These are phyloP conservation scores for Leucophora obtusa DNA, from an alignment of 2,888 invertebrate species.

Conservation along the genomic window DNA sequence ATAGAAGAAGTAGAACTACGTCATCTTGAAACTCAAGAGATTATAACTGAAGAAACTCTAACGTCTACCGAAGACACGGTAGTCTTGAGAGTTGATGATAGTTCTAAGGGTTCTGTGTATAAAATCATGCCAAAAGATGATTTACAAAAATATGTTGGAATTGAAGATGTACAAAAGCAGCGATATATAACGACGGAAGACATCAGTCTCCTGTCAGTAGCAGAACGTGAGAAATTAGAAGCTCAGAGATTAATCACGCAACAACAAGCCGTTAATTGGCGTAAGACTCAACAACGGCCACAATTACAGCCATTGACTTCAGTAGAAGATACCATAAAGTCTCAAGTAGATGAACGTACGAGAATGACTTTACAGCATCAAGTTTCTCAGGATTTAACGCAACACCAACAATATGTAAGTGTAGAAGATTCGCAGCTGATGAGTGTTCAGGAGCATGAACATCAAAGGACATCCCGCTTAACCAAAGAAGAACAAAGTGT, in stretches of 20 bases:
- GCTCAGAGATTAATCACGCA: conserved; percentile 73
- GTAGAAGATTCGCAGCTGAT: conserved; percentile 73
- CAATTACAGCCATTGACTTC: conserved; percentile 71
- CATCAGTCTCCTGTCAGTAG: conserved; percentile 75
- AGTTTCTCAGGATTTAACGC: conserved; percentile 70
- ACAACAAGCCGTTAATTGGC: conserved; percentile 76
- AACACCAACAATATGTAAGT: conserved; percentile 70
- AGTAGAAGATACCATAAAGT: conserved; percentile 68
- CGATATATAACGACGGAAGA: conserved; percentile 76
- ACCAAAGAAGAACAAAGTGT: conserved; percentile 69
- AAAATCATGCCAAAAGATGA: conserved; percentile 75
- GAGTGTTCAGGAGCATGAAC: conserved; percentile 71
- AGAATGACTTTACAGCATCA: conserved; percentile 69
- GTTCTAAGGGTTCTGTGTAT: conserved; percentile 73
- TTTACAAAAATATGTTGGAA: conserved; percentile 70
- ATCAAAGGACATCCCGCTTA: conserved; percentile 66
- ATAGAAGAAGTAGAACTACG: conserved; percentile 79
- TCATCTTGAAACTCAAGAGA: conserved; percentile 72
- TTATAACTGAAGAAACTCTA: conserved; percentile 79
- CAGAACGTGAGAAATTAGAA: conserved; percentile 74
- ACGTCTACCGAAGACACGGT: conserved; percentile 82
- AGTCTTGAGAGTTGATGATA: conserved; percentile 79
- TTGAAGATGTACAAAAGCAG: conserved; percentile 70
- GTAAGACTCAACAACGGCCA: conserved; percentile 69
- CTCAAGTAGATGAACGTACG: conserved; percentile 67